Evolutionary conservation across 1,140 invertebrate genomes (phyloP).

Genomic region (Diachasma alloeum): DNA sequence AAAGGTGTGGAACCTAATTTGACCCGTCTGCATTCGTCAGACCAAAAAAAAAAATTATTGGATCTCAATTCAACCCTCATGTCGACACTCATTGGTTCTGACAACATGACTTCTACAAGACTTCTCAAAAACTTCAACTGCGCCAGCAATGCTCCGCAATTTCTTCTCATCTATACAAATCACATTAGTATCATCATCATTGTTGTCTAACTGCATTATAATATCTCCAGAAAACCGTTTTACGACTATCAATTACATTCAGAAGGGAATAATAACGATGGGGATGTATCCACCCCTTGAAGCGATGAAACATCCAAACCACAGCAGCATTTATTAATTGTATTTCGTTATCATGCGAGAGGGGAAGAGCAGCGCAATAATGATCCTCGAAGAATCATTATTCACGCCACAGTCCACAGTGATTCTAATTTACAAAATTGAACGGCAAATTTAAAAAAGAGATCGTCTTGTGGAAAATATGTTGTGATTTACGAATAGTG

Average conservation of each 20-base stretch:
- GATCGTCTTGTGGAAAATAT: neutral
- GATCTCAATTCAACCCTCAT: too few relatives aligned
- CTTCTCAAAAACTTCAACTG: too few relatives aligned
- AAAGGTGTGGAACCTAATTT: too few relatives aligned
- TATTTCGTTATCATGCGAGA: neutral
- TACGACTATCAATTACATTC: conserved; percentile 51
- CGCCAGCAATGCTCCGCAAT: neutral
- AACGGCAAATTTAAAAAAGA: too few relatives aligned
- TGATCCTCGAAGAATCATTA: neutral
- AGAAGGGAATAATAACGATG: conserved; percentile 16
- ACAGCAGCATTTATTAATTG: conserved; percentile 22
- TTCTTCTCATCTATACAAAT: too few relatives aligned
- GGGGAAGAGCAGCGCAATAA: neutral
- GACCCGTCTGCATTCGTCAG: too few relatives aligned
- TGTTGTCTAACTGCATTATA: conserved; percentile 45
- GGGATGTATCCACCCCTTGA: neutral
- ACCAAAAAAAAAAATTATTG: too few relatives aligned
- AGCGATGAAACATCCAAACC: neutral
- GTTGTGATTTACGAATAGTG: conserved; percentile 16
- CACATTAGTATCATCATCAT: neutral
- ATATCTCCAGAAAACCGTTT: conserved; percentile 44
- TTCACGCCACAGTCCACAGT: neutral
- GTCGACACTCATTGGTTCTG: too few relatives aligned
- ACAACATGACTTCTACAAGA: too few relatives aligned
- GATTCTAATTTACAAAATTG: too few relatives aligned